Conservation (phyloP, 2,113 vertebrate species). For the Scopus umbretta region DNA sequence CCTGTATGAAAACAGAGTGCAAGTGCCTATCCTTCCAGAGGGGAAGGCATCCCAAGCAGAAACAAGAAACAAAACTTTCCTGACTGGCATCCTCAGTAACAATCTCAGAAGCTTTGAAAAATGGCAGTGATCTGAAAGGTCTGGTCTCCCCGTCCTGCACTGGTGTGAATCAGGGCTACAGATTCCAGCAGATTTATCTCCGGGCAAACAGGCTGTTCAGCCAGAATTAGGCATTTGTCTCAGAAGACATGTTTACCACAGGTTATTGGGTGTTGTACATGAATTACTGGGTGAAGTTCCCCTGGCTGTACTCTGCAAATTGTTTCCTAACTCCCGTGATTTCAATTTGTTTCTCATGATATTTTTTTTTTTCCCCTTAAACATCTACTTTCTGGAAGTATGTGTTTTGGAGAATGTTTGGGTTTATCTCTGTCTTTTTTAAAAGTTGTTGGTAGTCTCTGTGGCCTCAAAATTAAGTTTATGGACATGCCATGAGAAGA, state of each 20-base stretch:
- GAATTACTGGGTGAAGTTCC: neutral
- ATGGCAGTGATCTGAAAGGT: neutral
- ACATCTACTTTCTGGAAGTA: neutral
- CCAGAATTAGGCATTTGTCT: neutral
- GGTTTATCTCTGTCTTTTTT: neutral
- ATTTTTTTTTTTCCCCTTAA: neutral
- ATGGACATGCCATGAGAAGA: neutral
- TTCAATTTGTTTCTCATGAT: neutral
- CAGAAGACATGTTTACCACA: slow-evolving; percentile 12
- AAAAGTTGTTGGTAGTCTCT: neutral
- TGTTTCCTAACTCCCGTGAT: neutral
- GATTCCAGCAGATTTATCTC: neutral
- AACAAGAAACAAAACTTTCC: neutral
- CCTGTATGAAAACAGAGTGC: neutral
- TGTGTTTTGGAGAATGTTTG: neutral
- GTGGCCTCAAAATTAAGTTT: neutral
- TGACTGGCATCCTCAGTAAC: neutral
- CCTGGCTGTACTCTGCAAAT: neutral
- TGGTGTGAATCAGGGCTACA: neutral
- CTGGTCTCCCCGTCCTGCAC: neutral
- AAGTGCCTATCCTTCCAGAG: neutral
- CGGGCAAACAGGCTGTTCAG: neutral
- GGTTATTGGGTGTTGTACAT: neutral
- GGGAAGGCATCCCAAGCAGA: neutral
- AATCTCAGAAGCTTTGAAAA: neutral